These are phyloP conservation scores for Fundulus diaphanus DNA, from an alignment of 2,797 vertebrate genomes.

Conservation along the genomic window DNA sequence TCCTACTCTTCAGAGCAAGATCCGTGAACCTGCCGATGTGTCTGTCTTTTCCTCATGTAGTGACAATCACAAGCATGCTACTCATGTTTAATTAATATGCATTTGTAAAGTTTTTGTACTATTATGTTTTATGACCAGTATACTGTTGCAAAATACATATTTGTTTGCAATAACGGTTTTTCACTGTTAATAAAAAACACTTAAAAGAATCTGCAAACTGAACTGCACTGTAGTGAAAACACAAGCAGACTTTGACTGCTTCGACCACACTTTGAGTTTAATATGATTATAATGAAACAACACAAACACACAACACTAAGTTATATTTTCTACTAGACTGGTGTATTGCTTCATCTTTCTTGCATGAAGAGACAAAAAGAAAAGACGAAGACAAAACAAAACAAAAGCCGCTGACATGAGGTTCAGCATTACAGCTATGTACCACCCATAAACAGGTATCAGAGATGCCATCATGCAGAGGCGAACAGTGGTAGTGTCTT, in stretches of 20 bases:
- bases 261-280: not conserved
- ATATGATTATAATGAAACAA: constrained; percentile 1
- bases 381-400: no score
- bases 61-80: not conserved
- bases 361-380: not conserved
- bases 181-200: not conserved
- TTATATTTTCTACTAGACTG: not conserved
- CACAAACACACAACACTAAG: constrained; percentile 1
- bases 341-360: not conserved
- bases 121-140: not conserved
- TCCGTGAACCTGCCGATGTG: not conserved
- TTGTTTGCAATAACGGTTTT: not conserved
- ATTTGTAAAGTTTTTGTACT: not conserved
- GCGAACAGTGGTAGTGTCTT: constrained; percentile 22
- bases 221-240: not conserved
- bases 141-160: constrained; percentile 14
- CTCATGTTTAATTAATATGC: not conserved
- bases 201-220: not conserved
- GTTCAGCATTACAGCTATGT: not conserved
- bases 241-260: not conserved
- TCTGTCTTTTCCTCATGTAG: not conserved
- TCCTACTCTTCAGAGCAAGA: not conserved
- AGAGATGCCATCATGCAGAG: not conserved
- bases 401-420: not conserved
- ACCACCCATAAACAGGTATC: not conserved